Conservation (phyloP, 2,888 invertebrate species). For the Thecophora atra region DNA sequence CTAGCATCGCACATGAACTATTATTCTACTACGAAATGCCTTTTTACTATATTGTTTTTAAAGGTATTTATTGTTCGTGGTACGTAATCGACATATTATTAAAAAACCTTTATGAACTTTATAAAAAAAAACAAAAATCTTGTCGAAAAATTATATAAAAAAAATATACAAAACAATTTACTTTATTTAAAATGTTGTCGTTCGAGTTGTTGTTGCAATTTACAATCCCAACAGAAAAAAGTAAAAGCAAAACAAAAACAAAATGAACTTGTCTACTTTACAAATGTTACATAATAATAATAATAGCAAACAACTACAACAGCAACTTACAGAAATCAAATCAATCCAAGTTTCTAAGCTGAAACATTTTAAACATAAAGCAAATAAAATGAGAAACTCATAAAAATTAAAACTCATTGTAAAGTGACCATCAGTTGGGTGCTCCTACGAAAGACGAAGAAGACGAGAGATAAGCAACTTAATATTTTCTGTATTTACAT, state of each 20-base stretch:
- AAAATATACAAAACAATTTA: background rate
- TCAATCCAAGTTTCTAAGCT: conserved; percentile 22
- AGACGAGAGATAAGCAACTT: background rate
- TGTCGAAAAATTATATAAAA: conserved; percentile 3
- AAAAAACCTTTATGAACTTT: too few relatives aligned
- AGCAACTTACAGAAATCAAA: conserved; percentile 10
- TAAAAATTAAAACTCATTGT: conserved; percentile 1
- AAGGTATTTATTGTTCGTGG: conserved; percentile 6
- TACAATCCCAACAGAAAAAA: conserved; percentile 29
- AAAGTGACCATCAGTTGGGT: conserved; percentile 31
- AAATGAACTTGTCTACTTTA: conserved; percentile 32
- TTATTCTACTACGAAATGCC: conserved; percentile 31
- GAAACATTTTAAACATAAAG: background rate
- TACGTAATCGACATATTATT: too few relatives aligned
- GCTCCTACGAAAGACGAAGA: background rate
- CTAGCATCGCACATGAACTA: conserved; percentile 28
- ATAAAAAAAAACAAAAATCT: background rate
- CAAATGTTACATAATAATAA: conserved; percentile 16
- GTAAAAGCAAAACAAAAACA: too few relatives aligned
- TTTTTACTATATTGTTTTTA: conserved; percentile 34
- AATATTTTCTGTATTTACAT: conserved; percentile 33
- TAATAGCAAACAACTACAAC: conserved; percentile 16
- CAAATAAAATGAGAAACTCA: background rate
- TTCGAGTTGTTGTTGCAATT: conserved; percentile 26
- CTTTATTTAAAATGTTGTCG: conserved; percentile 4